Conservation (phyloP, 30 jellyfish, hydroid and myxozoan species). For the Hydra vulgaris region DNA sequence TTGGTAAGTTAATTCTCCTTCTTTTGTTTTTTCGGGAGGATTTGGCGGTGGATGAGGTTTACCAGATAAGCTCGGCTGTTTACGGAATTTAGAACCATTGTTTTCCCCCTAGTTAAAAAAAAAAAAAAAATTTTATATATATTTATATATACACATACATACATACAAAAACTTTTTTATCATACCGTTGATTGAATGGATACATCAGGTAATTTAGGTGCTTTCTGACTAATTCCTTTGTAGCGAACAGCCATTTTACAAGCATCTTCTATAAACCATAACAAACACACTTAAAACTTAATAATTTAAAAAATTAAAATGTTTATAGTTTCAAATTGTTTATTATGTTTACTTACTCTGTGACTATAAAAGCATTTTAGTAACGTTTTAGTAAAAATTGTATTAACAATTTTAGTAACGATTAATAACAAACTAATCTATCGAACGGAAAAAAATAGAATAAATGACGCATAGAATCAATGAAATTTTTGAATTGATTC, state of each 20-base stretch:
- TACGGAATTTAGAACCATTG: neutral
- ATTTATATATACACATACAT: neutral
- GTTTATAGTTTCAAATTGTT: no score
- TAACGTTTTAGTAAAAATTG: no score
- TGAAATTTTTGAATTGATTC: no score
- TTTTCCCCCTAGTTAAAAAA: neutral
- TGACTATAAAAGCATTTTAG: no score
- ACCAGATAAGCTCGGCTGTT: constrained; percentile 17
- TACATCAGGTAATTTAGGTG: neutral
- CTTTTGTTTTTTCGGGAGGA: neutral
- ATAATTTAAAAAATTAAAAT: no score
- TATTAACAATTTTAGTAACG: no score
- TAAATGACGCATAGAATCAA: no score
- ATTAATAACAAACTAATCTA: no score
- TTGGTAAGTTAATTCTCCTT: neutral
- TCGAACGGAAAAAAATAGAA: no score
- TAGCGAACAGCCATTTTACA: neutral
- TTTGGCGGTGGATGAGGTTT: constrained; percentile 27
- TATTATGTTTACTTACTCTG: no score
- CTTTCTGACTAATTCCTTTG: neutral
- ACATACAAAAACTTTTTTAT: no score
- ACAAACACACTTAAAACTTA: neutral
- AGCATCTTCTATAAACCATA: neutral
- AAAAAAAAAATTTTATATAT: neutral
- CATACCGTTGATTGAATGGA: neutral